Conservation (phyloP, 2,797 vertebrate species). For the Monodelphis domestica region DNA sequence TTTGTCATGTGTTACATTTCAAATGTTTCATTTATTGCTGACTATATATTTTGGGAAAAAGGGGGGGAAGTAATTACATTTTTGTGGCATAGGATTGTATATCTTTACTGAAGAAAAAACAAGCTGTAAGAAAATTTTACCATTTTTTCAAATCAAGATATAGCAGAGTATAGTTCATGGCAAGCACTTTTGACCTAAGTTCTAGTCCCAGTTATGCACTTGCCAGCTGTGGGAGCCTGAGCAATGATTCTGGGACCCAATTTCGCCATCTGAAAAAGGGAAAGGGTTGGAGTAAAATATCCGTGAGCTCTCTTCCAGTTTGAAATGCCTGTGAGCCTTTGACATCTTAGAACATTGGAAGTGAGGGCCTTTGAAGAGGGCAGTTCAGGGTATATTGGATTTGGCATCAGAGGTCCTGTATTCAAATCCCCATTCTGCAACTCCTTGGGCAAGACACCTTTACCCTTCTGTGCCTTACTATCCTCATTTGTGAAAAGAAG, state of each 20-base stretch:
- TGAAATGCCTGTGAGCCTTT: not conserved
- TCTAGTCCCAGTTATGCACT: not conserved
- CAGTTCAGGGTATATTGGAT: not conserved
- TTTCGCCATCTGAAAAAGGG: not conserved
- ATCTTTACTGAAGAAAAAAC: not conserved
- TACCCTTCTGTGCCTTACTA: not conserved
- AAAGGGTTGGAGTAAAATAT: not conserved
- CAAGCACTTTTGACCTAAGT: not conserved
- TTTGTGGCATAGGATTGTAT: not conserved
- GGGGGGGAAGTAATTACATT: not conserved
- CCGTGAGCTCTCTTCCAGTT: not conserved
- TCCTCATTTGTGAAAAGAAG: not conserved
- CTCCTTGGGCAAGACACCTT: not conserved
- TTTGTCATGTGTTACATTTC: not conserved
- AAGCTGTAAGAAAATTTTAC: not conserved
- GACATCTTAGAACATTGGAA: not conserved
- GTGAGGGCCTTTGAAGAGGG: not conserved
- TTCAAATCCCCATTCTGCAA: too few relatives aligned
- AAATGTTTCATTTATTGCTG: slow-evolving; percentile 16
- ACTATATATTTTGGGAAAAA: not conserved
- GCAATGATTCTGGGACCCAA: not conserved
- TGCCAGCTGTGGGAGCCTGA: not conserved
- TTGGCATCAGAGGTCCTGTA: not conserved
- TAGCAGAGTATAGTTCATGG: not conserved
- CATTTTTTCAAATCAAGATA: not conserved